Conservation (phyloP, 2,888 invertebrate genomes). For the Mythimna loreyi region DNA sequence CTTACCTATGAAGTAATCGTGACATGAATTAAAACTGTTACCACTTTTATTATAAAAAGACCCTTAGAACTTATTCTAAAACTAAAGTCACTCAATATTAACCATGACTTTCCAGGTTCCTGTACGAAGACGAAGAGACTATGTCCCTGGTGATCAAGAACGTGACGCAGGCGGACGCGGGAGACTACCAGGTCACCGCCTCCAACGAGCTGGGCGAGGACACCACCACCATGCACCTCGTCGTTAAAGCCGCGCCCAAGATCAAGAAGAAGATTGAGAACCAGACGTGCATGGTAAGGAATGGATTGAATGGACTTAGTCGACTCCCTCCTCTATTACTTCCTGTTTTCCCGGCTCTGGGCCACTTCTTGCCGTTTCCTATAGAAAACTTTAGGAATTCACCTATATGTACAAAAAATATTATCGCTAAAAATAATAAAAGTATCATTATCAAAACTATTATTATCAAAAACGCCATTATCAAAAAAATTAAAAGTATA, state of each 20-base stretch:
- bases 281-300: constrained; percentile 91
- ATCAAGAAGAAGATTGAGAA: constrained; percentile 95
- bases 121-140: constrained; percentile 97
- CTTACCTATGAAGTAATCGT: background rate
- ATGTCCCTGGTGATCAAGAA: constrained; percentile 97
- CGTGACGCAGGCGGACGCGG: constrained; percentile 95
- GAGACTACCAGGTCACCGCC: constrained; percentile 95
- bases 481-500: too few relatives aligned
- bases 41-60: too few relatives aligned
- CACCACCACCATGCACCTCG: constrained; percentile 93
- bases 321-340: too few relatives aligned
- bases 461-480: too few relatives aligned
- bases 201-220: constrained; percentile 96
- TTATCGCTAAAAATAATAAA: too few relatives aligned
- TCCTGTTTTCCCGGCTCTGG: too few relatives aligned
- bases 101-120: constrained; percentile 85
- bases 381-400: too few relatives aligned
- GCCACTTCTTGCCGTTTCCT: too few relatives aligned
- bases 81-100: background rate
- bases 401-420: too few relatives aligned
- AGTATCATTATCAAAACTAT: too few relatives aligned
- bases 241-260: constrained; percentile 96
- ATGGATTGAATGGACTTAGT: background rate
- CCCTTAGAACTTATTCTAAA: too few relatives aligned
- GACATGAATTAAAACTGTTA: too few relatives aligned